Percentiles rank a stretch among this genome's conserved stretches.
These are phyloP conservation scores for Anguilla japonica DNA, from an alignment of 2,113 vertebrate genomes.

Conservation along the genomic window DNA sequence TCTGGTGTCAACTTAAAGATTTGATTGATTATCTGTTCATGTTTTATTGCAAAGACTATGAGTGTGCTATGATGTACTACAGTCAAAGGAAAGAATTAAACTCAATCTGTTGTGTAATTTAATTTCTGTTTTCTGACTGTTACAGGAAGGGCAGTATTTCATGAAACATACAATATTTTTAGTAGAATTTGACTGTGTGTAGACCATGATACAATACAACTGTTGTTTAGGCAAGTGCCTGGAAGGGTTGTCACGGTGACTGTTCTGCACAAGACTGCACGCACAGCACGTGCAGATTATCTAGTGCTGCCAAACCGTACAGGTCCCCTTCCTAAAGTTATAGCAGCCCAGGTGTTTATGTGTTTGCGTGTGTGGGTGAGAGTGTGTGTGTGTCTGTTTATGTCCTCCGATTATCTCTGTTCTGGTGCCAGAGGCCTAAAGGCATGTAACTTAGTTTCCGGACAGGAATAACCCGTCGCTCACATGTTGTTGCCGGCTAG, in stretches of 20 bases:
- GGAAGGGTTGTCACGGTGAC: background rate
- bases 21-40: background rate
- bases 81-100: background rate
- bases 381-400: constrained; percentile 3
- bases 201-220: too few relatives aligned
- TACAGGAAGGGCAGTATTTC: too few relatives aligned
- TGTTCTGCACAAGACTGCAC: background rate
- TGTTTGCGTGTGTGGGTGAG: background rate
- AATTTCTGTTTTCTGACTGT: background rate
- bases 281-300: background rate
- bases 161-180: background rate
- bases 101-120: background rate
- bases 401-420: constrained; percentile 19
- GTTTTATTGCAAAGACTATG: background rate
- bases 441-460: constrained; percentile 31
- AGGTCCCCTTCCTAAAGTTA: too few relatives aligned
- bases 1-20: background rate
- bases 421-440: constrained; percentile 21
- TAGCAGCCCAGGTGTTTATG: too few relatives aligned
- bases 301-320: background rate
- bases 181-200: background rate
- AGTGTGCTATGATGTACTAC: background rate
- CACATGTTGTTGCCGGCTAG: constrained; percentile 21
- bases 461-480: constrained; percentile 24
- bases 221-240: background rate